These are phyloP conservation scores for Momotus momota DNA, from an alignment of 2,797 vertebrate genomes.

Conservation along the genomic window DNA sequence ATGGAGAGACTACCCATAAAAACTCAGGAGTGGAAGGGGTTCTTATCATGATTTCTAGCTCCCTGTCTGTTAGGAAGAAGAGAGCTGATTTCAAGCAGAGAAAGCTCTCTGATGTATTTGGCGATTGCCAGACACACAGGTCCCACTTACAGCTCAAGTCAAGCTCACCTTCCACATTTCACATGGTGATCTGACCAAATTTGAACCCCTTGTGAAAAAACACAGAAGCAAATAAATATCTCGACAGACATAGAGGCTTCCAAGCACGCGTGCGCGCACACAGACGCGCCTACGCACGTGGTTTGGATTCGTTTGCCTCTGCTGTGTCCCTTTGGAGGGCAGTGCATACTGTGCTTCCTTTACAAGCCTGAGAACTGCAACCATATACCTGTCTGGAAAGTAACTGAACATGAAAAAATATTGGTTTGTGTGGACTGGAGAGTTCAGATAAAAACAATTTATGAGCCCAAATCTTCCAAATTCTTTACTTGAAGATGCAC, in stretches of 20 bases:
- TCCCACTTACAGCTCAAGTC: not conserved
- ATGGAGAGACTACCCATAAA: slow-evolving; percentile 13
- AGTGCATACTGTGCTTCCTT: not conserved
- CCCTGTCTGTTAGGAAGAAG: not conserved
- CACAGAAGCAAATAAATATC: slow-evolving; percentile 47
- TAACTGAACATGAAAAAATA: slow-evolving; percentile 73
- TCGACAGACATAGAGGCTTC: not conserved
- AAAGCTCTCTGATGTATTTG: not conserved
- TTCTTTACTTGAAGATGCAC: slow-evolving; percentile 64
- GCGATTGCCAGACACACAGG: not conserved
- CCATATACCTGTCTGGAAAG: slow-evolving; percentile 70
- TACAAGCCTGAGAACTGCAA: slow-evolving; percentile 57
- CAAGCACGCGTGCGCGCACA: not conserved
- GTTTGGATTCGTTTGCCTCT: slow-evolving; percentile 50
- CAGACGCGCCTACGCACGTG: not conserved
- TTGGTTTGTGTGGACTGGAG: slow-evolving; percentile 56
- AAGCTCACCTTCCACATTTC: slow-evolving; percentile 31
- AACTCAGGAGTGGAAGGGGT: not conserved
- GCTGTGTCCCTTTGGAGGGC: slow-evolving; percentile 20
- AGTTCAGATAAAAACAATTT: slow-evolving; percentile 74
- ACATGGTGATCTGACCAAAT: slow-evolving; percentile 2
- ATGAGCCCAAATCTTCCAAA: slow-evolving; percentile 70
- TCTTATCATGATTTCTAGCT: slow-evolving; percentile 43
- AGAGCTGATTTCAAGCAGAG: slow-evolving; percentile 10
- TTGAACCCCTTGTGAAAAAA: slow-evolving; percentile 8